Evolutionary conservation across 92 coral and sea anemone genomes (phyloP).

Genomic region (Desmophyllum pertusum): DNA sequence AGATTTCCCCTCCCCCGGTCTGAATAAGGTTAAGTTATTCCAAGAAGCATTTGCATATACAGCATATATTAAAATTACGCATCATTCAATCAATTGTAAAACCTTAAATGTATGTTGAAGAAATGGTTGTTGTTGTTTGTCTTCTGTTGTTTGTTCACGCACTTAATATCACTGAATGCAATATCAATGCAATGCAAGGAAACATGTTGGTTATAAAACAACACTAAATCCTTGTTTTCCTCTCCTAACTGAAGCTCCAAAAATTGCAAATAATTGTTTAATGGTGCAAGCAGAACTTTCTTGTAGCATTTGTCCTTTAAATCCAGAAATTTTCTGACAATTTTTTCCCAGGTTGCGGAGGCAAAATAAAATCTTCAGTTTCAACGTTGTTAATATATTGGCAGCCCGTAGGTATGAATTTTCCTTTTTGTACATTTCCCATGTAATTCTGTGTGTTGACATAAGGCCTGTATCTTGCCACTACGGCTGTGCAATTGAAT

Average conservation of each 20-base stretch:
- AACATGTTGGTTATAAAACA: slow-evolving; percentile 50
- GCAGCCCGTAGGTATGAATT: slow-evolving; percentile 66
- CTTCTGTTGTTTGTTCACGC: too few species aligned
- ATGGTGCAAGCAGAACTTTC: slow-evolving; percentile 66
- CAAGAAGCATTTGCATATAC: too few species aligned
- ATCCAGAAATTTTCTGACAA: slow-evolving; percentile 54
- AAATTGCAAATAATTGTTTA: slow-evolving; percentile 65
- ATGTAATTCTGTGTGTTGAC: slow-evolving; percentile 42
- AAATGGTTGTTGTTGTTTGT: too few species aligned
- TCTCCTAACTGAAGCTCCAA: slow-evolving; percentile 82
- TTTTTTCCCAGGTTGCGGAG: slow-evolving; percentile 43
- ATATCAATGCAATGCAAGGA: too few species aligned
- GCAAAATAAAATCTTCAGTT: slow-evolving; percentile 54
- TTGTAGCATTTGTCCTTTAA: slow-evolving; percentile 71
- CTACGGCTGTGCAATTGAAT: slow-evolving; percentile 75
- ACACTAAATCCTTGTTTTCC: slow-evolving; percentile 88
- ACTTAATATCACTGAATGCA: too few species aligned
- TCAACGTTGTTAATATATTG: slow-evolving; percentile 56
- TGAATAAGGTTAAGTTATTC: too few species aligned
- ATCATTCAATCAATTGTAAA: too few species aligned
- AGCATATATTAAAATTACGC: too few species aligned
- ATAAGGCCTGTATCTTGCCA: slow-evolving; percentile 86
- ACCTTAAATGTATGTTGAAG: too few species aligned
- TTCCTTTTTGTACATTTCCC: slow-evolving; percentile 74
- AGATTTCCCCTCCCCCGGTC: too few species aligned